Evolutionary conservation across 2,888 invertebrate genomes (phyloP), one percentile per base, ranked within the genome.

Genomic region (Allacma fusca): DNA sequence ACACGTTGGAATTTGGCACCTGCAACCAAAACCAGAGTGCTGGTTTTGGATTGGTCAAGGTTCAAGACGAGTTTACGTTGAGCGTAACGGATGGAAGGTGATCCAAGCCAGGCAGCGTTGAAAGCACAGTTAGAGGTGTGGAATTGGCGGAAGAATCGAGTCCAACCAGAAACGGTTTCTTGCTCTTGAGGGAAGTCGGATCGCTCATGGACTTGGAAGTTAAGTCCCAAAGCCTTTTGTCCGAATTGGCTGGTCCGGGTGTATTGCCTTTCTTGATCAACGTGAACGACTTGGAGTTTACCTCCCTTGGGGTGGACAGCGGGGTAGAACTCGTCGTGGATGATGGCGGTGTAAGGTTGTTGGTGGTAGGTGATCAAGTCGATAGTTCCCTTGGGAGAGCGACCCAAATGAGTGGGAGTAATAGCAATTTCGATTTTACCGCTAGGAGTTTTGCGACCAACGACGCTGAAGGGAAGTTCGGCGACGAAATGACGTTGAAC

Each of bases 271-370:
- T 70, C 26, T 7, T 79, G 72, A 50, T 79, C 77, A 29, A 81
- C 79, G 62, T 80, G 78, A 28, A 80, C 74, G 69, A 82, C 67
- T 68, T 80, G 77, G 81, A 83, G 81, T 72, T 82, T 77, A 68
- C 82, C 83, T 43, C 83, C 83, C 40, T 78, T 80, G 79, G 78
- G 74, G 82, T 81, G 1, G 82, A 73, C 82, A 74, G 26, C 83
- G 81, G 26, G 77, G 67, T 74, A 77, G 70, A 69, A 81, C 71
- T 65, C 50, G 71, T 83, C 83, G 40, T 76, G 78, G 79, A 83
- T 81, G 77, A 84, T 78, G 26, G 83, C 82, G 57, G 83, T 82
- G 80, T 84, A 80, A 72, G 82, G 82, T 4, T 65, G 76, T 64
- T 82, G 44, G n/a, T n/a, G n/a, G n/a, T n/a, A n/a, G n/a, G n/a